Percentiles rank a stretch among this genome's conserved stretches.
Conservation (phyloP, 2,797 vertebrate species). For the Argyrosomus regius region DNA sequence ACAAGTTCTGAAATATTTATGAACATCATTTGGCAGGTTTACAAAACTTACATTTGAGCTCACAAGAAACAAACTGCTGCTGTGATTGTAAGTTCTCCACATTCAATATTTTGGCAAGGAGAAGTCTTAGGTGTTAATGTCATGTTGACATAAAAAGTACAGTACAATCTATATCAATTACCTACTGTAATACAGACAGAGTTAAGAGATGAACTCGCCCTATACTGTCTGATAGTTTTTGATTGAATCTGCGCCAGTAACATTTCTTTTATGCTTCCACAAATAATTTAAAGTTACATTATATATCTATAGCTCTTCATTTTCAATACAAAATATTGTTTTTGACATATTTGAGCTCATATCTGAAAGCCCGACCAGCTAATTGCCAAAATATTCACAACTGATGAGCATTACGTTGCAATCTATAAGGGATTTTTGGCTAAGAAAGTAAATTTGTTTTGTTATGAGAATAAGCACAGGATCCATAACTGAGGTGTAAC, state of each 20-base stretch:
- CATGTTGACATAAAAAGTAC: slow-evolving; percentile 34
- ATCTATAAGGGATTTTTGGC: slow-evolving; percentile 33
- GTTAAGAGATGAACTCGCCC: slow-evolving; percentile 26
- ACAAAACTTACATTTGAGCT: slow-evolving; percentile 41
- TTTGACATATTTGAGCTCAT: neutral
- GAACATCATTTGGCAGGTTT: slow-evolving; percentile 43
- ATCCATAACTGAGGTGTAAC: slow-evolving; percentile 50
- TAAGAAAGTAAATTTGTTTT: slow-evolving; percentile 58
- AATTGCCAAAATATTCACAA: slow-evolving; percentile 38
- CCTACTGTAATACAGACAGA: slow-evolving; percentile 24
- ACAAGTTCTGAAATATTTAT: slow-evolving; percentile 1
- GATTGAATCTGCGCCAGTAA: slow-evolving; percentile 32
- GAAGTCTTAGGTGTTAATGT: slow-evolving; percentile 51
- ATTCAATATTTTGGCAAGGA: slow-evolving; percentile 72
- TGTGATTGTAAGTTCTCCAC: slow-evolving; percentile 59
- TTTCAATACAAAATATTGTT: slow-evolving; percentile 38
- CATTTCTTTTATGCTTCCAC: slow-evolving; percentile 23
- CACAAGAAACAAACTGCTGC: slow-evolving; percentile 43
- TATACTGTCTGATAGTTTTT: slow-evolving; percentile 25
- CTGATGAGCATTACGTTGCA: neutral
- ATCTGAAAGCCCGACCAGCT: slow-evolving; percentile 51
- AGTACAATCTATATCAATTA: slow-evolving; percentile 59
- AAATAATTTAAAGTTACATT: slow-evolving; percentile 18
- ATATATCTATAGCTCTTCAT: slow-evolving; percentile 28
- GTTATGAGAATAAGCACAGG: slow-evolving; percentile 22